These are phyloP conservation scores for Brachypterus glaber DNA, from an alignment of 2,888 invertebrate species.

Conservation along the genomic window DNA sequence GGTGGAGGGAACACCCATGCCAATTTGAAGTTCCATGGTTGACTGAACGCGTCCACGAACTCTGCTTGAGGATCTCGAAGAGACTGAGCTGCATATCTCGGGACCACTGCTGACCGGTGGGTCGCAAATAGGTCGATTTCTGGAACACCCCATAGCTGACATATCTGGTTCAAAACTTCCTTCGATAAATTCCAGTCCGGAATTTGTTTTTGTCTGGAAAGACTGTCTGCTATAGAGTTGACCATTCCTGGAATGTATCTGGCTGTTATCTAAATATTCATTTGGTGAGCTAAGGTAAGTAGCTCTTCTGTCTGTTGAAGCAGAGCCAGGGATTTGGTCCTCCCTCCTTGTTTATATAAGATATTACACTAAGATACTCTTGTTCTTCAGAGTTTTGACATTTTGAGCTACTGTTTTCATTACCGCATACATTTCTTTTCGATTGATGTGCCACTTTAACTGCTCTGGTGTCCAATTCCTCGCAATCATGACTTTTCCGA, in stretches of 20 bases:
- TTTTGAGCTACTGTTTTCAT: neutral
- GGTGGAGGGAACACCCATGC: constrained; percentile 29
- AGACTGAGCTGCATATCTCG: too few species aligned
- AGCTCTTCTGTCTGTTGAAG: neutral
- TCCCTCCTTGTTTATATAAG: constrained; percentile 13
- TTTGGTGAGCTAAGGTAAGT: constrained; percentile 1
- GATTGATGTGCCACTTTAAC: constrained; percentile 7
- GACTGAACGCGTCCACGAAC: constrained; percentile 18
- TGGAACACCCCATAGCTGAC: too few species aligned
- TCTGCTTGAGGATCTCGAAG: constrained; percentile 9
- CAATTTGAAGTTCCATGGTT: constrained; percentile 10
- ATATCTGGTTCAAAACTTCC: too few species aligned
- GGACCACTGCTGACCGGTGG: too few species aligned
- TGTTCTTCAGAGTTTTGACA: neutral
- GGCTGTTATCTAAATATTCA: too few species aligned
- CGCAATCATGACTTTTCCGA: neutral
- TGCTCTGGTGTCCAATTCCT: constrained; percentile 4
- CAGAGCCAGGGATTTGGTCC: constrained; percentile 11
- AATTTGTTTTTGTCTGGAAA: too few species aligned
- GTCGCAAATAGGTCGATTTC: too few species aligned
- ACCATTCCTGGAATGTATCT: constrained; percentile 16
- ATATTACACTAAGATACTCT: constrained; percentile 6
- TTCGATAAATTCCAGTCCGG: too few species aligned
- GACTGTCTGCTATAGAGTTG: too few species aligned
- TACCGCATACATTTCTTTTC: constrained; percentile 9